Base-by-base conservation (phyloP, 2,888 invertebrate species). In the Lobophora halterata region DNA sequence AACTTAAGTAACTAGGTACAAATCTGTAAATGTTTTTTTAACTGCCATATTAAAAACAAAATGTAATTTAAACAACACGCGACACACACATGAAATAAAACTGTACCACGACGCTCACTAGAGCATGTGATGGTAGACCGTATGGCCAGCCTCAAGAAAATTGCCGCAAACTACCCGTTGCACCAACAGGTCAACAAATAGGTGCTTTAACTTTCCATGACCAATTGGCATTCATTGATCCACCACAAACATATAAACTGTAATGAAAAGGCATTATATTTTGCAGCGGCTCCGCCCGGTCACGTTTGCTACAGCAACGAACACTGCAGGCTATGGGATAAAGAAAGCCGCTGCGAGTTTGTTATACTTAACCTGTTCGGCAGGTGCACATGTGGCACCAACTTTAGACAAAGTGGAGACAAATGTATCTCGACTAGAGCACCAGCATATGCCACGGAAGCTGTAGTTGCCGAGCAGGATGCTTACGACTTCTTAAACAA, bases 231-330 rank as follows among this genome's bases (percentile, higher is more conserved):
- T 52, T 49, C 39, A 53, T 44, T 40, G 30, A 46, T 44, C 25
- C 13, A 44, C 39, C 39, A 36, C 45, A 47, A 52, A 46, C 33
- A 16, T 30, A 30, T 29, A 36, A 38, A 41, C 29, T 40, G 23
- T 41, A 39, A 38, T 24, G 12, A 33, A 26, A 41, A 25, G 17
- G 14, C 14, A 42, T 45, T 45, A 16, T 32, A 7, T 40, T 28
- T 78, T 76, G 48, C 89, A 97, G 97, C 96, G 58, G 95, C 96
- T 9, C 91, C 92, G 65, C 92, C 95, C 16, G 95, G 95, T 38
- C 93, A 95, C 58, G 94, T 96, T 19, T 97, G 97, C 74, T 95
- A 96, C 80, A 95, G 94, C 66, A 94, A 96, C 72, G 93, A 93
- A 44, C 97, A 97, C 73, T 97, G 97, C 71, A 91, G 92, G 44